Percentiles rank a stretch among this genome's conserved stretches.
phyloP scores from a whole-genome alignment of 1,140 invertebrate species.

The Lordiphosa clarofinis region DNA sequence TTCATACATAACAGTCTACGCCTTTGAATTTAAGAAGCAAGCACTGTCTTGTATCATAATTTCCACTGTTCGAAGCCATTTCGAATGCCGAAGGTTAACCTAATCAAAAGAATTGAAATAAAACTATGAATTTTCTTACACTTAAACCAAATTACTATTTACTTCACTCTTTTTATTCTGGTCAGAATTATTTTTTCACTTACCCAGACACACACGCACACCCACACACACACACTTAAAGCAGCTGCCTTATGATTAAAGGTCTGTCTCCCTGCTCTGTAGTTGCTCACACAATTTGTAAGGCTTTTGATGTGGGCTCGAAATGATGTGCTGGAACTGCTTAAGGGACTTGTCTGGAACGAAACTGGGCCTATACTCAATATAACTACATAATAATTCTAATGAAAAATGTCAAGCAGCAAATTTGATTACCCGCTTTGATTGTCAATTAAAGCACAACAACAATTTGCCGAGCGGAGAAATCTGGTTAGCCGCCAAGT shows the following conservation, averaged over 20 bases:
- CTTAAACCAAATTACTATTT: too few relatives aligned
- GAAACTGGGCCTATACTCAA: constrained; percentile 32
- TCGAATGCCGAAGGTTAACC: too few relatives aligned
- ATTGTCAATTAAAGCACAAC: constrained; percentile 74
- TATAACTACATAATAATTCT: constrained; percentile 74
- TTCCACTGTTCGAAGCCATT: too few relatives aligned
- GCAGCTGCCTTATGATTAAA: constrained; percentile 30
- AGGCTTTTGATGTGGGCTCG: constrained; percentile 65
- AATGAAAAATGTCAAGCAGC: constrained; percentile 75
- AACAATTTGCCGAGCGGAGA: constrained; percentile 56
- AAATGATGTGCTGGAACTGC: constrained; percentile 46
- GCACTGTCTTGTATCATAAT: too few relatives aligned
- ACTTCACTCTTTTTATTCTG: too few relatives aligned
- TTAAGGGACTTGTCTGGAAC: constrained; percentile 3
- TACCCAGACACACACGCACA: background rate
- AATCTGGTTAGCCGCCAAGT: constrained; percentile 51
- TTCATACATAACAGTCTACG: too few relatives aligned
- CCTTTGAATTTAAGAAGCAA: too few relatives aligned
- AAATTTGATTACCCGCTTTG: constrained; percentile 75
- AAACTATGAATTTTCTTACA: too few relatives aligned
- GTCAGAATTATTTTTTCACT: background rate
- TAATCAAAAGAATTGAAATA: too few relatives aligned
- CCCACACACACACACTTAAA: too few relatives aligned
- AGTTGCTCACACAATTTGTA: constrained; percentile 39
- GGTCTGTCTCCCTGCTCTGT: constrained; percentile 9